Base-by-base conservation (phyloP, 2,888 invertebrate species). In the Chironomus riparius region DNA sequence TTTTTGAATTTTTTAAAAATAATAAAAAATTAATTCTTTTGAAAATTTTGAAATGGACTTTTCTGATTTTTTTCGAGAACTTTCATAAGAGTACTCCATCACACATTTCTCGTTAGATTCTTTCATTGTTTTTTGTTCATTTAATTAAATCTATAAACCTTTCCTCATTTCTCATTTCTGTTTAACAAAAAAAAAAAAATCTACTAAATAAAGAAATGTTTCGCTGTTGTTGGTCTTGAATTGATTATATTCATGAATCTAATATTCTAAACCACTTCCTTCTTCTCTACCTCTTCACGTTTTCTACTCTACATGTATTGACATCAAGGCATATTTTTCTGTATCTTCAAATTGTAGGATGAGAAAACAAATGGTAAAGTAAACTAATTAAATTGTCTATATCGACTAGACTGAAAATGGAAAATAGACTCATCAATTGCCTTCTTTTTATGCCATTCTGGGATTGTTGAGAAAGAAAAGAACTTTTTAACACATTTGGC, bases 371-470 rank as follows among this genome's bases (percentile, higher is more conserved):
- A 56, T 38, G n/a, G 56, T 18, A 15, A 7, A 56, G 15, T 38
- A 56, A 62, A 38, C 18, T 72, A 72, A 72, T 72, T 72, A 72
- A 72, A 71, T 71, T 71, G 72, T 72, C 72, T 72, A 70, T 47
- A 38, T 38, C 56, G 56, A 38, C 38, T 38, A 56, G 56, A 56
- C 56, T 38, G 10, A 2, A 38, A 38, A 38, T n/a, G 18, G 10
- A 22, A 71, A 71, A 71, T 71, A 71, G 24, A 72, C 28, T 72
- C 72, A 61, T 72, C 65, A 65, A 24, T 21, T 21, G 38, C 7
- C 56, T 38, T 7, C 10, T 38, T 38, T 28, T 28, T 28, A 5
- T 38, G 38, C 38, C 38, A 38, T 38, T 38, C 38, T 38, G 38
- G 38, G 38, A 38, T 38, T 38, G 38, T 38, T 56, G 18, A 56